Evolutionary conservation across 2,113 vertebrate genomes (phyloP).

Genomic region (Zeus faber): DNA sequence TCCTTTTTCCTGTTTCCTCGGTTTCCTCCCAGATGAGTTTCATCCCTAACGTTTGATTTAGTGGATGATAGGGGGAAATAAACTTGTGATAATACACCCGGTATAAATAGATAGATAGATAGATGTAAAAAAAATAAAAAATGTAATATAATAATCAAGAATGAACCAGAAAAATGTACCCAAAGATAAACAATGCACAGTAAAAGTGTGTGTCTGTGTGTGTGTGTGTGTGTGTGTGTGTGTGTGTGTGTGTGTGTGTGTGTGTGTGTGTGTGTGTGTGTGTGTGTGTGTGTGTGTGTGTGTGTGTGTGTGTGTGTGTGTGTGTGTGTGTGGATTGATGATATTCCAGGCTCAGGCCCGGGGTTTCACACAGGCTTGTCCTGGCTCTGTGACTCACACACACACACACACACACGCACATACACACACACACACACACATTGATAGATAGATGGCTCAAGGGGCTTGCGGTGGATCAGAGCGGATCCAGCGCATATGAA

Average conservation of each 20-base stretch:
- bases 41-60: too few relatives aligned
- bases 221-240: neutral
- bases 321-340: slow-evolving; percentile 48
- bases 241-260: neutral
- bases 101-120: too few relatives aligned
- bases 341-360: slow-evolving; percentile 34
- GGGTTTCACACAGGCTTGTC: slow-evolving; percentile 46
- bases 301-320: slow-evolving; percentile 6
- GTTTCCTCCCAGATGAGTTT: too few relatives aligned
- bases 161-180: too few relatives aligned
- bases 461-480: slow-evolving; percentile 72
- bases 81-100: too few relatives aligned
- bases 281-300: slow-evolving; percentile 17
- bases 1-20: too few relatives aligned
- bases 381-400: slow-evolving; percentile 32
- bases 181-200: too few relatives aligned
- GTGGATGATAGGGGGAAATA: too few relatives aligned
- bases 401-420: too few relatives aligned
- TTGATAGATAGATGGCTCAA: slow-evolving; percentile 79
- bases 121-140: too few relatives aligned
- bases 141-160: too few relatives aligned
- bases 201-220: neutral
- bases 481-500: slow-evolving; percentile 61
- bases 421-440: too few relatives aligned
- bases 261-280: slow-evolving; percentile 3